Percentiles rank a stretch among this genome's conserved stretches.
Evolutionary conservation across 2,888 invertebrate genomes (phyloP).

Genomic region (Folsomia candida): DNA sequence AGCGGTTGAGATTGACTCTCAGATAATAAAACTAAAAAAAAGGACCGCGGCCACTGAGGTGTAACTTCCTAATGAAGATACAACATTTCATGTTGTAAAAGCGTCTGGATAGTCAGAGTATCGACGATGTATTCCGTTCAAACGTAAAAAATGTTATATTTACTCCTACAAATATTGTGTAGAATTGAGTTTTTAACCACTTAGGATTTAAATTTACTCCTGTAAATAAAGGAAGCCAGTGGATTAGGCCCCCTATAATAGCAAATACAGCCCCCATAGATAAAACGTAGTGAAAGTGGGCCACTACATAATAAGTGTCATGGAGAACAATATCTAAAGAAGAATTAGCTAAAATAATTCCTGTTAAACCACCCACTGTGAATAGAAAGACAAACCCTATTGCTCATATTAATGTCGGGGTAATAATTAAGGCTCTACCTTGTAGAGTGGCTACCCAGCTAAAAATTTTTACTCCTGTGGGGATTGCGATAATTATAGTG

Average conservation of each 20-base stretch:
- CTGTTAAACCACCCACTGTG: conserved; percentile 70
- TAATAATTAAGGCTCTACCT: no score
- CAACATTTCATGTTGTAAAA: conserved; percentile 65
- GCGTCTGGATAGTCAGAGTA: conserved; percentile 58
- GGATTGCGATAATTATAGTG: conserved; percentile 82
- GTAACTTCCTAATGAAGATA: no score
- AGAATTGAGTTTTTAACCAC: conserved; percentile 70
- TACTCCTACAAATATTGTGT: conserved; percentile 70
- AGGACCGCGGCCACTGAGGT: no score
- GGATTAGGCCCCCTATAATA: conserved; percentile 70
- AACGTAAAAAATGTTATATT: conserved; percentile 73
- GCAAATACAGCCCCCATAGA: no score
- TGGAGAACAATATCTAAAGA: conserved; percentile 74
- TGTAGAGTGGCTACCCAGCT: no score
- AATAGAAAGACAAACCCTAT: conserved; percentile 78
- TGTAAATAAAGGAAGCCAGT: no score
- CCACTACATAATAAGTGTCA: conserved; percentile 82
- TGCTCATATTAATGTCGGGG: no score
- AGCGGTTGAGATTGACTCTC: no score
- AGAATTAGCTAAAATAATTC: no score
- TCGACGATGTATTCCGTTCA: conserved; percentile 72
- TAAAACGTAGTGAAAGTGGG: conserved; percentile 77
- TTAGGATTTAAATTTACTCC: no score
- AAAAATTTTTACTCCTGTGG: no score
- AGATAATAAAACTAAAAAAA: no score